A percentile compares a stretch with the other conserved stretches of the same genome.
phyloP scores from a whole-genome alignment of 2,113 vertebrate genomes.

The Damaliscus lunatus region DNA sequence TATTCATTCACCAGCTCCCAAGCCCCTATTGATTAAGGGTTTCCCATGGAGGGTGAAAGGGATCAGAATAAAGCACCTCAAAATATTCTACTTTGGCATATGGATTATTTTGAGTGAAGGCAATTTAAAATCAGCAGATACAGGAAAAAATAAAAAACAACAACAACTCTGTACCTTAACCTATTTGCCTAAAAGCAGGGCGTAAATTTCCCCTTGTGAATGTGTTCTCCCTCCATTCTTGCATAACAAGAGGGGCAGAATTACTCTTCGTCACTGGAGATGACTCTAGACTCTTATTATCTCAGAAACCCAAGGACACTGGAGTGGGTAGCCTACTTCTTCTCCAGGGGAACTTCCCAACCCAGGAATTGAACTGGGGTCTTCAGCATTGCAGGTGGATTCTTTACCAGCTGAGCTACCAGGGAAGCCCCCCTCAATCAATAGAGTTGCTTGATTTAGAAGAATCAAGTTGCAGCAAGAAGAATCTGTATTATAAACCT shows the following conservation, averaged over 20 bases:
- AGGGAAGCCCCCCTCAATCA: neutral
- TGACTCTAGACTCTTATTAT: neutral
- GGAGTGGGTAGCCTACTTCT: neutral
- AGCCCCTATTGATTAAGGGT: neutral
- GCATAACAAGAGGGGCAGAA: neutral
- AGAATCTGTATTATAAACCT: constrained; percentile 10
- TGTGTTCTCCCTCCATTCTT: neutral
- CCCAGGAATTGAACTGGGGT: neutral
- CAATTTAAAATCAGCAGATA: neutral
- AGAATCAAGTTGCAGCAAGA: neutral
- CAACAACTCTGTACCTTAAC: neutral
- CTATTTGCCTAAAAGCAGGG: neutral
- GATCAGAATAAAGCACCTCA: neutral
- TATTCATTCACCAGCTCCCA: neutral
- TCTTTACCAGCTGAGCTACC: neutral
- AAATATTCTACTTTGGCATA: neutral
- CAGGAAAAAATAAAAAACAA: neutral
- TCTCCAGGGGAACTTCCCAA: neutral
- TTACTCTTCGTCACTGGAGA: neutral
- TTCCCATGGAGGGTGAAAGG: neutral
- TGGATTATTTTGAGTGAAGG: neutral
- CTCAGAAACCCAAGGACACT: neutral
- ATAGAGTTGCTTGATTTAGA: neutral
- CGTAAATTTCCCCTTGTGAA: neutral
- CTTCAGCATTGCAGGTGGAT: neutral